A percentile compares a stretch with the other conserved stretches of the same genome.
These are phyloP conservation scores for Cantharis nigra DNA, from an alignment of 2,888 invertebrate species.

Conservation along the genomic window DNA sequence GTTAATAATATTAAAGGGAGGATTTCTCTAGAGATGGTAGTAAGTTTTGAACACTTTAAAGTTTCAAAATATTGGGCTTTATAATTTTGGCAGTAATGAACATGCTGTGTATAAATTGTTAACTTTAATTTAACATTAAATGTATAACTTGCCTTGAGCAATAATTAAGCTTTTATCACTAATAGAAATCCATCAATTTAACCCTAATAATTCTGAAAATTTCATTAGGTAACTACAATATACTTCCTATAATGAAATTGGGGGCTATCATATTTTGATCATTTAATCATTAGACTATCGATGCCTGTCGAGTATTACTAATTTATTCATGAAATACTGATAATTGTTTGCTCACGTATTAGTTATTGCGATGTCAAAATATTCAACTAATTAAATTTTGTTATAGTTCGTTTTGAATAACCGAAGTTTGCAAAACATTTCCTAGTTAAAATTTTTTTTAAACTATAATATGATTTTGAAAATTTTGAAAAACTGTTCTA, in stretches of 20 bases:
- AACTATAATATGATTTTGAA: too few relatives aligned
- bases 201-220: neutral
- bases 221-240: neutral
- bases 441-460: neutral
- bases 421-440: neutral
- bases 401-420: neutral
- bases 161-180: neutral
- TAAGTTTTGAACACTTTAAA: neutral
- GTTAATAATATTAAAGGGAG: neutral
- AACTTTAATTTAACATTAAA: neutral
- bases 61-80: neutral
- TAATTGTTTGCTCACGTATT: neutral
- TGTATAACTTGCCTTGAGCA: neutral
- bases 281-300: neutral
- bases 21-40: neutral
- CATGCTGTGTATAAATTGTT: neutral
- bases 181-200: conserved; percentile 1
- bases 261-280: conserved; percentile 3
- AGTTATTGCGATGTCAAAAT: neutral
- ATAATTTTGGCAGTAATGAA: neutral
- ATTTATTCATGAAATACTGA: neutral
- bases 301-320: neutral
- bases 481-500: too few relatives aligned
- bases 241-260: neutral
- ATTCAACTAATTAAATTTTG: neutral